Evolutionary conservation across 2,113 vertebrate genomes (phyloP).

Genomic region (Anhinga anhinga): DNA sequence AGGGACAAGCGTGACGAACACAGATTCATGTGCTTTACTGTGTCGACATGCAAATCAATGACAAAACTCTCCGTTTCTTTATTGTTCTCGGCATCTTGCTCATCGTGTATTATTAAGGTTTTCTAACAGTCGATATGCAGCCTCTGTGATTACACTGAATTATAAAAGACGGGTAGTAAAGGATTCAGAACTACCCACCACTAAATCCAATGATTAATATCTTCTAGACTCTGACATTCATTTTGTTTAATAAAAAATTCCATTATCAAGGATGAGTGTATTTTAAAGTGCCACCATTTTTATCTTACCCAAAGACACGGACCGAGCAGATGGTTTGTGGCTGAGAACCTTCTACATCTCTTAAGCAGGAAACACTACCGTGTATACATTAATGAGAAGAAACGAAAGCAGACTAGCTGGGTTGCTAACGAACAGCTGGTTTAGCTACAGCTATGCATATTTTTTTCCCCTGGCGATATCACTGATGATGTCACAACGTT

Average conservation of each 20-base stretch:
- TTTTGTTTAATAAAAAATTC: slow-evolving; percentile 12
- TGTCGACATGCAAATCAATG: slow-evolving; percentile 9
- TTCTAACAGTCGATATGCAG: neutral
- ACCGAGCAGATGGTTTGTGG: slow-evolving; percentile 28
- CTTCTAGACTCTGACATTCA: neutral
- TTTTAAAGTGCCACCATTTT: slow-evolving; percentile 55
- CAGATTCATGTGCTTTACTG: neutral
- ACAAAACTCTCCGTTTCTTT: neutral
- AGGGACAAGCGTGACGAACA: slow-evolving; percentile 21
- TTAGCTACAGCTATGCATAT: slow-evolving; percentile 52
- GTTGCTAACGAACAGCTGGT: slow-evolving; percentile 41
- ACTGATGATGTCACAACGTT: slow-evolving; percentile 69
- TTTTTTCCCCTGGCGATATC: slow-evolving; percentile 38
- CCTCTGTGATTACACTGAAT: neutral
- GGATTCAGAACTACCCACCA: neutral
- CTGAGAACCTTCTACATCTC: slow-evolving; percentile 14
- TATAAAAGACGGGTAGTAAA: neutral
- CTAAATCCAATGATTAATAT: neutral
- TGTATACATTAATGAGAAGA: slow-evolving; percentile 26
- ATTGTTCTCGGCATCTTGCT: neutral
- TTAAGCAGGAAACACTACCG: neutral
- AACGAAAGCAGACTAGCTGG: slow-evolving; percentile 18
- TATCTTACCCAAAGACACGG: neutral
- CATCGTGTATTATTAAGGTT: neutral
- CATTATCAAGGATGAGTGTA: neutral